Evolutionary conservation across 2,888 invertebrate species (phyloP).

Genomic region (Stenchaetothrips biformis): DNA sequence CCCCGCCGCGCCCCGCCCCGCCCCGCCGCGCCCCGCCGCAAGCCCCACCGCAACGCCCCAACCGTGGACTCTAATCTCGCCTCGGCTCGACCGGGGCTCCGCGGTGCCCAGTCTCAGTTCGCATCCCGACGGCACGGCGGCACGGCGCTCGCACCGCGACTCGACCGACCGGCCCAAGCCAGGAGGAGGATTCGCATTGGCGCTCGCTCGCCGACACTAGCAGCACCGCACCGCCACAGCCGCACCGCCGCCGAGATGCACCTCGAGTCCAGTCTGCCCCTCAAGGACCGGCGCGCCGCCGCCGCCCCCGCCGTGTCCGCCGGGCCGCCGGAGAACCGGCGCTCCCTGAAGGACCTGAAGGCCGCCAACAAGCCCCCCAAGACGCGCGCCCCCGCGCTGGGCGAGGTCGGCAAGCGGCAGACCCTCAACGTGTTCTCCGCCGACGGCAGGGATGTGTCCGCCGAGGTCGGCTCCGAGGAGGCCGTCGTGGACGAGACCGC

Average conservation of each 20-base stretch:
- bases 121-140: not conserved
- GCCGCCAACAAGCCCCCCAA: not conserved
- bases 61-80: not conserved
- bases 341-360: not conserved
- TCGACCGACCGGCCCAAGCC: not conserved
- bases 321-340: not conserved
- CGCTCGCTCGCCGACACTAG: no score
- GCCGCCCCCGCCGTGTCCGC: not conserved
- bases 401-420: constrained; percentile 17
- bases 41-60: no score
- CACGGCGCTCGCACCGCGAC: not conserved
- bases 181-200: not conserved
- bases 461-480: constrained; percentile 21
- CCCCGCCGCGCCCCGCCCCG: not conserved
- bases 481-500: constrained; percentile 10
- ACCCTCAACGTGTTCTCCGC: constrained; percentile 17
- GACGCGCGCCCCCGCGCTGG: not conserved
- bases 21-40: not conserved
- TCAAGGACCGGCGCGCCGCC: not conserved
- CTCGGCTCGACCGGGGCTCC: not conserved
- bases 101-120: not conserved
- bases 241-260: not conserved
- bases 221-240: not conserved
- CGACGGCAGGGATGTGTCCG: not conserved
- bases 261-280: not conserved